These are phyloP conservation scores for Hemicordylus capensis DNA, from an alignment of 2,113 vertebrate species.

Conservation along the genomic window DNA sequence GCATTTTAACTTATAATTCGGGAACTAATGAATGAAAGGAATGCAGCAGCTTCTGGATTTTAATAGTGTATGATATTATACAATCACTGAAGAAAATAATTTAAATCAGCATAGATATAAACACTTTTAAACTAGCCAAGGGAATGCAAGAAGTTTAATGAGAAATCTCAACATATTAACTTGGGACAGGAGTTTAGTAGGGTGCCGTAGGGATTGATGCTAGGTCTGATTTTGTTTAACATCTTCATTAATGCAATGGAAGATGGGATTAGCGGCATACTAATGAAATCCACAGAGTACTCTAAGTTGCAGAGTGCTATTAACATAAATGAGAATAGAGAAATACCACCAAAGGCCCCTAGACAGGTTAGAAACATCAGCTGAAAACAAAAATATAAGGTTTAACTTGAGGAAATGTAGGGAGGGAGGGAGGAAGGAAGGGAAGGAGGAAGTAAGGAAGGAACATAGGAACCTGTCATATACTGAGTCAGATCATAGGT, in stretches of 20 bases:
- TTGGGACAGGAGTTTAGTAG: slow-evolving; percentile 17
- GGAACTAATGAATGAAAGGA: slow-evolving; percentile 7
- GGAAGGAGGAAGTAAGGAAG: too few species aligned
- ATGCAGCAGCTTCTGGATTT: slow-evolving; percentile 11
- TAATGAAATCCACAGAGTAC: slow-evolving; percentile 65
- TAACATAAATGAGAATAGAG: slow-evolving; percentile 29
- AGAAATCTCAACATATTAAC: slow-evolving; percentile 53
- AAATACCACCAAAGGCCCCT: slow-evolving; percentile 56
- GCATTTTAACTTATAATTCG: not conserved
- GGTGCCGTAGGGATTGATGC: slow-evolving; percentile 49
- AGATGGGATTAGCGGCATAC: slow-evolving; percentile 61
- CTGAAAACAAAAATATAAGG: slow-evolving; percentile 43
- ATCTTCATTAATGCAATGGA: slow-evolving; percentile 68
- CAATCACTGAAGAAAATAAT: slow-evolving; percentile 34
- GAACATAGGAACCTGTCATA: too few species aligned
- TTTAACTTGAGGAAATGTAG: slow-evolving; percentile 28
- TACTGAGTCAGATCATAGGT: too few species aligned
- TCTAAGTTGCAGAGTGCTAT: slow-evolving; percentile 48
- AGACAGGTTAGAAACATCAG: slow-evolving; percentile 47
- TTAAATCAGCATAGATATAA: slow-evolving; percentile 49
- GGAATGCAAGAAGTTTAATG: slow-evolving; percentile 48
- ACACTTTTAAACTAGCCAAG: slow-evolving; percentile 44
- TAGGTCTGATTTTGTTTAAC: slow-evolving; percentile 67
- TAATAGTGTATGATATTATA: slow-evolving; percentile 38
- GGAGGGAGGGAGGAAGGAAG: slow-evolving; percentile 45